These are phyloP conservation scores for Hypercompe scribonia DNA, from an alignment of 2,888 invertebrate species.

Conservation along the genomic window DNA sequence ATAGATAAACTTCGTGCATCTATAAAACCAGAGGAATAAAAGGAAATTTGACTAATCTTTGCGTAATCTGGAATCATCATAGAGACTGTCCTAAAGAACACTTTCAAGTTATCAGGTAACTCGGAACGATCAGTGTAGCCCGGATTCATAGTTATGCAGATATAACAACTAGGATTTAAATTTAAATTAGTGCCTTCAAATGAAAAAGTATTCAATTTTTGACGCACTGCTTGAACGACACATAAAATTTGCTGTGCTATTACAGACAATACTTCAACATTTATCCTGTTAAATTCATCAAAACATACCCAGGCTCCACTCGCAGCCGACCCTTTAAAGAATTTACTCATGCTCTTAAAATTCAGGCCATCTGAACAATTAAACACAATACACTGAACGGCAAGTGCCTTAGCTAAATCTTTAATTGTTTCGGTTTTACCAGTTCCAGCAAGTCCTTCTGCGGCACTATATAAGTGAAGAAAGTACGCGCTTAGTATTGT, in stretches of 20 bases:
- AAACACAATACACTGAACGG: slow-evolving; percentile 95
- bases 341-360: slow-evolving; percentile 95
- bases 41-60: slow-evolving; percentile 95
- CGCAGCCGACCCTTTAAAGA: slow-evolving; percentile 93
- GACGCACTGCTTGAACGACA: slow-evolving; percentile 92
- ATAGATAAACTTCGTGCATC: slow-evolving; percentile 91
- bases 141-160: slow-evolving; percentile 93
- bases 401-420: slow-evolving; percentile 96
- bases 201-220: slow-evolving; percentile 88
- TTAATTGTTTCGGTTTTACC: slow-evolving; percentile 97
- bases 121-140: slow-evolving; percentile 94
- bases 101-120: slow-evolving; percentile 94
- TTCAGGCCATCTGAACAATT: slow-evolving; percentile 95
- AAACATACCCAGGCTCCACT: slow-evolving; percentile 96
- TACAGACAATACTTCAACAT: slow-evolving; percentile 94
- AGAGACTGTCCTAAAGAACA: slow-evolving; percentile 94
- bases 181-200: slow-evolving; percentile 92
- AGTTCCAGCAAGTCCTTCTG: slow-evolving; percentile 94
- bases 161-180: slow-evolving; percentile 92
- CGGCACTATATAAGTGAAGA: slow-evolving; percentile 94
- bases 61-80: slow-evolving; percentile 97
- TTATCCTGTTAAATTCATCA: slow-evolving; percentile 95
- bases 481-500: slow-evolving; percentile 94
- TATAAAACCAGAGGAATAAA: slow-evolving; percentile 94
- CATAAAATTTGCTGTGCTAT: slow-evolving; percentile 95